Evolutionary conservation across 2,113 vertebrate genomes (phyloP).

Genomic region (Podiceps cristatus): DNA sequence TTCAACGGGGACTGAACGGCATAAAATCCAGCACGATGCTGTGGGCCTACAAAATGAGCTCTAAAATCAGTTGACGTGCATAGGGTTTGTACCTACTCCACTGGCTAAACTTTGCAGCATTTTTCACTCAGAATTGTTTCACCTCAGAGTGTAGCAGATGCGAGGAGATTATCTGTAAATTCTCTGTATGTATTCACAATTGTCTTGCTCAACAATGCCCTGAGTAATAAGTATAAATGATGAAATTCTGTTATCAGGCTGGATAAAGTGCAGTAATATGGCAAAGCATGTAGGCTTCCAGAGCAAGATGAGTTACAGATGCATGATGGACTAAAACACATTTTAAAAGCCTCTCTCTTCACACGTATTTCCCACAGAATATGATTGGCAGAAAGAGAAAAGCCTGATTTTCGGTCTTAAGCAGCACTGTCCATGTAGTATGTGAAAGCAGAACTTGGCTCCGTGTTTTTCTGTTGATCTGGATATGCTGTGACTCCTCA

Average conservation of each 20-base stretch:
- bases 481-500: neutral
- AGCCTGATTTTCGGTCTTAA: neutral
- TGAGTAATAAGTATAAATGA: neutral
- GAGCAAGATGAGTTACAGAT: neutral
- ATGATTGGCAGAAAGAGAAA: neutral
- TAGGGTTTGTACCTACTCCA: neutral
- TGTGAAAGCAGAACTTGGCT: neutral
- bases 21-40: neutral
- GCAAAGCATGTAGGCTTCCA: neutral
- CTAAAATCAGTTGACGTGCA: neutral
- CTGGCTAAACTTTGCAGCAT: neutral
- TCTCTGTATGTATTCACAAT: neutral
- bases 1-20: neutral
- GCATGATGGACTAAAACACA: neutral
- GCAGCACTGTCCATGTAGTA: rapidly evolving
- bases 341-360: neutral
- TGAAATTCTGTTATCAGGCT: neutral
- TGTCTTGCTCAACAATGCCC: neutral
- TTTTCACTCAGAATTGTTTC: neutral
- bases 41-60: rapidly evolving
- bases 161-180: neutral
- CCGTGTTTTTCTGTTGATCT: neutral
- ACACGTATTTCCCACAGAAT: neutral
- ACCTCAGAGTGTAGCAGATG: neutral
- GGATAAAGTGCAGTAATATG: neutral